Evolutionary conservation across 1,140 invertebrate species (phyloP), one percentile per base, ranked within the genome.

Genomic region (Listronotus oregonensis): DNA sequence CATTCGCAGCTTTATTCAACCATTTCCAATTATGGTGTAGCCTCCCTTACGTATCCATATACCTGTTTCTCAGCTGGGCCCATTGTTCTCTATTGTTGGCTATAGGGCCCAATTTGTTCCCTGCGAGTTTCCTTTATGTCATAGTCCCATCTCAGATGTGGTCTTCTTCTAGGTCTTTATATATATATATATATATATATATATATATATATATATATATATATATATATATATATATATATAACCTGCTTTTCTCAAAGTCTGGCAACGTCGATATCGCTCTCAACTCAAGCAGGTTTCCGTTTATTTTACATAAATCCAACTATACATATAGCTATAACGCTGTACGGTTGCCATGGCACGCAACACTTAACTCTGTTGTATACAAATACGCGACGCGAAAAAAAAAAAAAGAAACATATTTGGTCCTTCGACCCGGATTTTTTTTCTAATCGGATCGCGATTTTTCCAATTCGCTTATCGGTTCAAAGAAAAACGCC

Each of bases 341-440:
- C 42, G 37, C 34, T 65, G 46, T 65, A 65, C 55, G 54, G 63
- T 65, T 65, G 63, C 55, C 63, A 65, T 65, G 63, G 63, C 34
- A 50, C 55, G 14, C 6, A 51, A 44, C 63, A 58, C 63, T 54
- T 65, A 40, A 11, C 18, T 7, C 43, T 32, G 21, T 44, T 65
- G 63, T 65, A 65, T 49, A 65, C 63, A 65, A 65, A 65, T 52
- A 47, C 11, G 40, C 39, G 14, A 50, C 17, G 10, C 43, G 44
- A 51, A 15, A 42, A 18, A 9, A 8, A 52, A 65, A 51, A 49
- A 37, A 27, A 6, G 14, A 11, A 60, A 40, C 18, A 42, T 9
- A 32, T 58, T 58, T 21, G 56, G 56, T 47, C 31, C 37, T 58
- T 47, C 44, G 42, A 14, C 43, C 40, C 40, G 9, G 21, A 40